phyloP scores from a whole-genome alignment of 1,140 invertebrate species.

The Acarapis woodi region DNA sequence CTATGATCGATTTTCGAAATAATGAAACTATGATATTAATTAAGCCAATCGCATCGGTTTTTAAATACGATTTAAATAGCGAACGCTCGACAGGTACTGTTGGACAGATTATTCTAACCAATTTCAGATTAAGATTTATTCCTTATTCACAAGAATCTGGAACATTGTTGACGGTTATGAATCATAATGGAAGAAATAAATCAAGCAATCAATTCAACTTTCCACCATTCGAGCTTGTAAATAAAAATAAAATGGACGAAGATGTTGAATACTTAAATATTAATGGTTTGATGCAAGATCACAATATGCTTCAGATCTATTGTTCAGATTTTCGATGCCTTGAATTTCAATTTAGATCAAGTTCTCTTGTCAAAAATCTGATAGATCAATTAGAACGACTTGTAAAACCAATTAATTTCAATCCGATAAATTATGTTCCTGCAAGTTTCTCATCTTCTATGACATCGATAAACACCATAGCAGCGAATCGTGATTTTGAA shows the following conservation, averaged over 20 bases:
- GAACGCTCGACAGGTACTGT: neutral
- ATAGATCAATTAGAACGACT: conserved; percentile 2
- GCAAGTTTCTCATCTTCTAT: conserved; percentile 1
- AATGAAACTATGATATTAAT: too few relatives aligned
- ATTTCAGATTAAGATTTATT: neutral
- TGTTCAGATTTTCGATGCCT: conserved; percentile 4
- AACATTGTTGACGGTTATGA: neutral
- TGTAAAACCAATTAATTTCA: neutral
- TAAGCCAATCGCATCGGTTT: too few relatives aligned
- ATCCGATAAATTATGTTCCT: neutral
- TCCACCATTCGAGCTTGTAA: neutral
- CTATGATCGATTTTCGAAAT: too few relatives aligned
- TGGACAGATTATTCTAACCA: neutral
- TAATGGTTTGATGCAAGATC: neutral
- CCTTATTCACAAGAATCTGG: neutral
- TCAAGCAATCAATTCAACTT: too few relatives aligned
- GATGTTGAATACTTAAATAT: neutral
- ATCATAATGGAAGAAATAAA: too few relatives aligned
- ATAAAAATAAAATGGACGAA: neutral
- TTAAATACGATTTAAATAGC: too few relatives aligned
- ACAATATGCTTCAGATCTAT: neutral
- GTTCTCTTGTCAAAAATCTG: neutral
- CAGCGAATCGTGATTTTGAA: neutral
- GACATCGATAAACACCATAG: too few relatives aligned
- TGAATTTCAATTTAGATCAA: conserved; percentile 1